phyloP scores from a whole-genome alignment of 2,888 invertebrate genomes.

The Uloborus plumipes region DNA sequence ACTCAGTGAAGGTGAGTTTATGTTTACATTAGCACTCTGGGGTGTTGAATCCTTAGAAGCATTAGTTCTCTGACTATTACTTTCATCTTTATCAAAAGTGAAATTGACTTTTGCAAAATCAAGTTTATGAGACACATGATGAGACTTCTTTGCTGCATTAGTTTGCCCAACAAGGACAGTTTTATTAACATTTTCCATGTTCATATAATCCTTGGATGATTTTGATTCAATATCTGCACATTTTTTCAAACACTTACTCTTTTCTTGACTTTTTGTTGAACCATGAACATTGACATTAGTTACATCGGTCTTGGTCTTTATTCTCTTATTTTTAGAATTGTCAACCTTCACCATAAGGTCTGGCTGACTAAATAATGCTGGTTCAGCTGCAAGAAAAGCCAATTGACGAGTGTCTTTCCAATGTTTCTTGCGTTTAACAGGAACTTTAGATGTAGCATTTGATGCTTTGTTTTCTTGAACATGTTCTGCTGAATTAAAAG shows the following conservation, averaged over 20 bases:
- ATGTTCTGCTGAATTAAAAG: no score
- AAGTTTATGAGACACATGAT: no score
- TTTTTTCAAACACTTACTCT: neutral
- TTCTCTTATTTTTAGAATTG: no score
- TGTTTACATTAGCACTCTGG: neutral
- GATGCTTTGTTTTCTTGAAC: no score
- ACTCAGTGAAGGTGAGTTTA: neutral
- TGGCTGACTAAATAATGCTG: slow-evolving; percentile 83
- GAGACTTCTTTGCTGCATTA: no score
- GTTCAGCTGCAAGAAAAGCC: slow-evolving; percentile 69
- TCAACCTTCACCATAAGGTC: slow-evolving; percentile 75
- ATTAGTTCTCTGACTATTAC: neutral
- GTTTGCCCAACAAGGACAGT: neutral
- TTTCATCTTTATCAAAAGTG: neutral
- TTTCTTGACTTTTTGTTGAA: no score
- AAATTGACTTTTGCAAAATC: neutral
- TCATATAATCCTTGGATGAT: no score
- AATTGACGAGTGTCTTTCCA: slow-evolving; percentile 20
- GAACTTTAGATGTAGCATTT: no score
- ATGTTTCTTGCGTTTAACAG: neutral
- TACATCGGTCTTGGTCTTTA: slow-evolving; percentile 11
- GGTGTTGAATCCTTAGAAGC: neutral
- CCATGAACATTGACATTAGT: neutral
- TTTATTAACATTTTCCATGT: neutral
- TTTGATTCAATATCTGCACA: neutral